phyloP scores from a whole-genome alignment of 2,888 invertebrate genomes.

The Hyposoter didymator region DNA sequence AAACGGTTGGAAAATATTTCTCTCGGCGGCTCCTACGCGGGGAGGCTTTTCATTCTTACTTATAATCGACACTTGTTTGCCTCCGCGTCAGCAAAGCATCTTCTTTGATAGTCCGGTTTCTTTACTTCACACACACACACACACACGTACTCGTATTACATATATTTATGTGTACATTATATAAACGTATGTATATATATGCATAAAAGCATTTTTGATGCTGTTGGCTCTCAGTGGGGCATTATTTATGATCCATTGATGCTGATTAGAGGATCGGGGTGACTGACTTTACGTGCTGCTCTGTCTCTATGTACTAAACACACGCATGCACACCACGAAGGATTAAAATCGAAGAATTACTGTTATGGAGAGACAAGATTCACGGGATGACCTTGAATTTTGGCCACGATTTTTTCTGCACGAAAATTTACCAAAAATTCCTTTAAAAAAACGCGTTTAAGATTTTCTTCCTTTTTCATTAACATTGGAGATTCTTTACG shows the following conservation, averaged over 20 bases:
- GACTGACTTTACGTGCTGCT: slow-evolving; percentile 39
- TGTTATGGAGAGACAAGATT: no score
- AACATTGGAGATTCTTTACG: no score
- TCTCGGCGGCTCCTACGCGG: not conserved
- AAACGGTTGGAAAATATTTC: slow-evolving; percentile 13
- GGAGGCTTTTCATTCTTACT: slow-evolving; percentile 16
- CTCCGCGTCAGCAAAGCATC: slow-evolving; percentile 26
- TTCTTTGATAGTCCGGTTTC: slow-evolving; percentile 38
- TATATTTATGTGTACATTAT: not conserved
- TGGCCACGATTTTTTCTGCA: no score
- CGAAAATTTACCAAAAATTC: no score
- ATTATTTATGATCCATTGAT: slow-evolving; percentile 61
- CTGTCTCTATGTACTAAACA: not conserved
- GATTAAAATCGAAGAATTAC: no score
- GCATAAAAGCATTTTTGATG: slow-evolving; percentile 24
- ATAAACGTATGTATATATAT: not conserved
- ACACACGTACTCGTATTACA: not conserved
- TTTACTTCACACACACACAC: slow-evolving; percentile 15
- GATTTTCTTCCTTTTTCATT: not conserved
- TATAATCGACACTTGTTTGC: slow-evolving; percentile 60
- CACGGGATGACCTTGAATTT: no score
- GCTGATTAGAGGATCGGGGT: slow-evolving; percentile 59
- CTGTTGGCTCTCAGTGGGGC: slow-evolving; percentile 32
- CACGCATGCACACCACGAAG: not conserved
- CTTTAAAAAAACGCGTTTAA: no score